Evolutionary conservation across 2,888 invertebrate genomes (phyloP), one percentile per base, ranked within the genome.

Genomic region (Ligdia adustata): DNA sequence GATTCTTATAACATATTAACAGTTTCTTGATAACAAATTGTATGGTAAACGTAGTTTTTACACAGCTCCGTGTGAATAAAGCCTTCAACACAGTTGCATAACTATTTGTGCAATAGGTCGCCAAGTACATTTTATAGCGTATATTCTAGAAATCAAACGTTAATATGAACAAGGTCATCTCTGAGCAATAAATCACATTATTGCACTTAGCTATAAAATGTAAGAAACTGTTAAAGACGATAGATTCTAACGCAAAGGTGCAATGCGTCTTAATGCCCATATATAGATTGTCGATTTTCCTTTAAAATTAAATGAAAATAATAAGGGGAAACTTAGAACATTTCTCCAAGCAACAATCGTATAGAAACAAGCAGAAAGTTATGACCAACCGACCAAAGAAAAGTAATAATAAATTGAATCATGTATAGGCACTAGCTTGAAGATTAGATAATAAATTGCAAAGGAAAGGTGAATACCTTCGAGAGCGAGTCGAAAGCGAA

Each of bases 81-180:
- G 53, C 64, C 61, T 59, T 64, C 68, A 66, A 62, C 57, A 51
- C 43, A 38, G 60, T 74, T 73, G 62, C 69, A 63, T 62, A 69
- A 68, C 55, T 47, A 50, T 47, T 67, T 62, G 59, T 60, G 60
- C 66, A 66, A 70, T 56, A 46, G 39, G 37, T 46, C 52, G 39
- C 35, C 1, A 35, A 12, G 38, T 31, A 37, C 16, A 16, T 20
- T 11, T n/a, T n/a, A n/a, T n/a, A n/a, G 4, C 15, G 32, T 9
- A 24, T 38, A 9, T 28, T 51, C 42, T 55, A 48, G 41, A 44
- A 22, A 16, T 28, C 13, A 27, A 34, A 5, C 9, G 24, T 35
- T 35, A 16, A 14, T 43, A 18, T 29, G 28, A 28, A 37, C 44
- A 38, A 38, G 44, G 38, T 26, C 31, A 32, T 20, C 18, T 24